These are phyloP conservation scores for Triplophysa dalaica DNA, from an alignment of 2,113 vertebrate genomes.

Conservation along the genomic window DNA sequence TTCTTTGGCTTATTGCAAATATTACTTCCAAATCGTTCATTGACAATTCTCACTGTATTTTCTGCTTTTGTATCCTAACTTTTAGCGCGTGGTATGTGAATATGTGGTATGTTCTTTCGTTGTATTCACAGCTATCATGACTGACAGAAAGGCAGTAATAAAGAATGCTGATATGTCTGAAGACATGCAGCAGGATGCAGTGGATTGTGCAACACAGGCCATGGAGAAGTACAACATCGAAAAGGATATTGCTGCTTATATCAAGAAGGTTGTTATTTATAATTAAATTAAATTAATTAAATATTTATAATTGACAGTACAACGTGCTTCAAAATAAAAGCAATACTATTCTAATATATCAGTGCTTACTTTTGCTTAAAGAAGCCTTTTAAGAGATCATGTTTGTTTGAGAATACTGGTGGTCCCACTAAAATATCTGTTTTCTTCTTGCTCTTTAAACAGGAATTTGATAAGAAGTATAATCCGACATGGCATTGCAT, in stretches of 20 bases:
- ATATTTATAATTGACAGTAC: not conserved
- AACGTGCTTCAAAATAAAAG: not conserved
- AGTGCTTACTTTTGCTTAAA: not conserved
- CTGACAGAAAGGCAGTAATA: slow-evolving; percentile 98
- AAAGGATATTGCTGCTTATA: slow-evolving; percentile 97
- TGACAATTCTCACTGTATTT: too few species aligned
- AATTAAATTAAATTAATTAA: too few species aligned
- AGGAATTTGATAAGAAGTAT: slow-evolving; percentile 99
- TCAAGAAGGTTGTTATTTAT: slow-evolving; percentile 99
- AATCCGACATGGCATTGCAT: slow-evolving; percentile 99
- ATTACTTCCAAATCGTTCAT: too few species aligned
- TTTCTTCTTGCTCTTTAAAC: slow-evolving; percentile 30
- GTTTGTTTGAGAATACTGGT: not conserved
- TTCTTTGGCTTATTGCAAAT: too few species aligned
- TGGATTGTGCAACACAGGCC: slow-evolving; percentile 96
- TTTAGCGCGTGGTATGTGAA: too few species aligned
- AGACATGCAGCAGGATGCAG: slow-evolving; percentile 99
- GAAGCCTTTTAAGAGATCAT: not conserved
- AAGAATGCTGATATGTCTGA: slow-evolving; percentile 99
- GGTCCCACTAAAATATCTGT: not conserved
- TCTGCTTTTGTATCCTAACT: too few species aligned
- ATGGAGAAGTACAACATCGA: slow-evolving; percentile 99
- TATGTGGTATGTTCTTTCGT: slow-evolving; percentile 9
- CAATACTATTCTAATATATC: not conserved
- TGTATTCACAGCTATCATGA: slow-evolving; percentile 78